These are phyloP conservation scores for Semotilus atromaculatus DNA, from an alignment of 2,797 vertebrate genomes.

Conservation along the genomic window DNA sequence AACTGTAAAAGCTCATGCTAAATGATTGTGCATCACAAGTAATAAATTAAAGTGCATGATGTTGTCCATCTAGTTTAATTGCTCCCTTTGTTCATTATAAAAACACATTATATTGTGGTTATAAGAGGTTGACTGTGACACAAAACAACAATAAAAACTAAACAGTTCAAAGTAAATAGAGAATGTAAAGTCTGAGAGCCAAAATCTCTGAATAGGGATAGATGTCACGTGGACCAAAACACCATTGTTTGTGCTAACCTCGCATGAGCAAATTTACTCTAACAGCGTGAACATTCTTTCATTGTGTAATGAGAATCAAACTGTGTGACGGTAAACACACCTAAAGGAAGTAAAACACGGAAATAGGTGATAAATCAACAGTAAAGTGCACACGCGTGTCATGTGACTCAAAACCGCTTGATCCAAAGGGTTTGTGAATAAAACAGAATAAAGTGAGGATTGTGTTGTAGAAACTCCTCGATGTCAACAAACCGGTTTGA, in stretches of 20 bases:
- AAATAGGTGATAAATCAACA: background rate
- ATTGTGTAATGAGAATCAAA: background rate
- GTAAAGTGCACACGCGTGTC: background rate
- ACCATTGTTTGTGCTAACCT: background rate
- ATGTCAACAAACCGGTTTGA: background rate
- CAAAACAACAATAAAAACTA: background rate
- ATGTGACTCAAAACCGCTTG: background rate
- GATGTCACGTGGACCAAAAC: background rate
- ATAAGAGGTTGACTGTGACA: background rate
- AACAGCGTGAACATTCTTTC: background rate
- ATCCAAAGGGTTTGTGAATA: background rate
- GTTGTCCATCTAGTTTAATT: background rate
- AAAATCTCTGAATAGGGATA: constrained; percentile 14
- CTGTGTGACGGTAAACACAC: background rate
- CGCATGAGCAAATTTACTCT: background rate
- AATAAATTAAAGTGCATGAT: background rate
- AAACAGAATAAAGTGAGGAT: background rate
- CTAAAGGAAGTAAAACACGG: background rate
- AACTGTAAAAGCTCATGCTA: background rate
- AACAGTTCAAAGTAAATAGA: background rate
- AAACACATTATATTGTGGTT: background rate
- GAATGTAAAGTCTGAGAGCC: background rate
- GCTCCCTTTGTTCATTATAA: background rate
- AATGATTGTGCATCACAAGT: background rate
- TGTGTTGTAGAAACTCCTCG: background rate